phyloP scores from a whole-genome alignment of 37 sponge, comb jelly and placozoan genomes.

The Diacarnus erythraeanus region DNA sequence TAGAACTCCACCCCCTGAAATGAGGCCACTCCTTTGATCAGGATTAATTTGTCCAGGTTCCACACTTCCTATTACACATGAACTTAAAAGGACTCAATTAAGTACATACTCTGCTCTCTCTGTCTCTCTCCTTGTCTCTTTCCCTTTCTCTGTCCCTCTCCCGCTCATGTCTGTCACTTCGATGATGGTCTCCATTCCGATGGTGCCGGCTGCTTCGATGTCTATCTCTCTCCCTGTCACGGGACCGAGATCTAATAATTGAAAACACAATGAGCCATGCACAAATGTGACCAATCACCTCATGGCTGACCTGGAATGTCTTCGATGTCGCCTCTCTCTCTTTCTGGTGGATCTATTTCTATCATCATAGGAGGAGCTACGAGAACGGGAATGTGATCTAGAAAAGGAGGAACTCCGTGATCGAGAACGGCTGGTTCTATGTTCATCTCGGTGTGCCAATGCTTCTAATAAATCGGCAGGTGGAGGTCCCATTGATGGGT shows the following conservation, averaged over 20 bases:
- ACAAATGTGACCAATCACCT: no score
- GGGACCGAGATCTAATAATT: conserved; percentile 13
- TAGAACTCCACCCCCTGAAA: no score
- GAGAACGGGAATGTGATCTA: conserved; percentile 43
- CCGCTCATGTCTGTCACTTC: conserved; percentile 59
- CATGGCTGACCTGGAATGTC: conserved; percentile 28
- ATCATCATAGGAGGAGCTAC: conserved; percentile 58
- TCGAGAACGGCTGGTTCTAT: conserved; percentile 27
- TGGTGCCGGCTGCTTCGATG: conserved; percentile 38
- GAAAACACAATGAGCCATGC: no score
- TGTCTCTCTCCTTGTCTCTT: conserved; percentile 42
- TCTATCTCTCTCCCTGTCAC: conserved; percentile 32
- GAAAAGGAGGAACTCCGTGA: conserved; percentile 37
- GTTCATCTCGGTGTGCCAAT: neutral
- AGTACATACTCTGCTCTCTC: conserved; percentile 23
- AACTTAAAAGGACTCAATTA: no score
- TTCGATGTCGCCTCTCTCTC: conserved; percentile 27
- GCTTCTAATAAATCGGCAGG: conserved; percentile 48
- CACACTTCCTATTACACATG: neutral
- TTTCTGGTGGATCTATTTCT: conserved; percentile 8
- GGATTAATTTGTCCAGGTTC: no score
- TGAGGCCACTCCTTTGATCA: no score
- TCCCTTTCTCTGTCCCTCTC: conserved; percentile 72
- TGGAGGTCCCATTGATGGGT: conserved; percentile 69
- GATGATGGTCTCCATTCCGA: conserved; percentile 43